Evolutionary conservation across 2,888 invertebrate species (phyloP).

Genomic region (Malachius bipustulatus): DNA sequence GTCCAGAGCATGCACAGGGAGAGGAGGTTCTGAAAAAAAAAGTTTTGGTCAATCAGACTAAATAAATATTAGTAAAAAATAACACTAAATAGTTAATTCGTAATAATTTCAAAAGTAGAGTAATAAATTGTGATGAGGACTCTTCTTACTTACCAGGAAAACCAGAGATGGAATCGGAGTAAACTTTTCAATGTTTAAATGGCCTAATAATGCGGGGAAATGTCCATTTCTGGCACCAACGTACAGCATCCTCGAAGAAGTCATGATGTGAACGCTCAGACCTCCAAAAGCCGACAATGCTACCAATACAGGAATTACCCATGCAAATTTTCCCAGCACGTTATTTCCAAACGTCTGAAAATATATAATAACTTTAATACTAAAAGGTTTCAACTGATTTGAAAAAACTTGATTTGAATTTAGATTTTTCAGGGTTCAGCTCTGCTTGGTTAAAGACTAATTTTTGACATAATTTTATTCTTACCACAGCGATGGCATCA

Average conservation of each 20-base stretch:
- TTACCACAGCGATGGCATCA: slow-evolving; percentile 91
- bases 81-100: slow-evolving; percentile 5
- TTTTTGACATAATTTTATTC: too few relatives aligned
- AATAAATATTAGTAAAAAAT: slow-evolving; percentile 15
- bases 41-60: too few relatives aligned
- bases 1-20: slow-evolving; percentile 77
- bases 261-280: slow-evolving; percentile 89
- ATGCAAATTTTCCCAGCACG: slow-evolving; percentile 60
- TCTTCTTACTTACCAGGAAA: slow-evolving; percentile 55
- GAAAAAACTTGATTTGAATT: too few relatives aligned
- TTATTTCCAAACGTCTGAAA: slow-evolving; percentile 71
- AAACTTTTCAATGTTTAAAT: slow-evolving; percentile 61
- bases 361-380: slow-evolving; percentile 4
- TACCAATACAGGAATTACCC: slow-evolving; percentile 83
- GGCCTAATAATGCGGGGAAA: slow-evolving; percentile 68
- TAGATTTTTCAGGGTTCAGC: too few relatives aligned
- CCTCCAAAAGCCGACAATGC: slow-evolving; percentile 89
- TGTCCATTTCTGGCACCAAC: slow-evolving; percentile 85
- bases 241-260: slow-evolving; percentile 84
- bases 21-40: slow-evolving; percentile 64
- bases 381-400: not conserved
- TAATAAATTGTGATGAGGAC: not conserved
- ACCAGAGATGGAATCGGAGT: slow-evolving; percentile 73
- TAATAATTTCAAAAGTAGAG: slow-evolving; percentile 6
- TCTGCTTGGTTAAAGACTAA: too few relatives aligned